Base-by-base conservation (phyloP, 92 coral and sea anemone species). In the Phenganax stokvisi region DNA sequence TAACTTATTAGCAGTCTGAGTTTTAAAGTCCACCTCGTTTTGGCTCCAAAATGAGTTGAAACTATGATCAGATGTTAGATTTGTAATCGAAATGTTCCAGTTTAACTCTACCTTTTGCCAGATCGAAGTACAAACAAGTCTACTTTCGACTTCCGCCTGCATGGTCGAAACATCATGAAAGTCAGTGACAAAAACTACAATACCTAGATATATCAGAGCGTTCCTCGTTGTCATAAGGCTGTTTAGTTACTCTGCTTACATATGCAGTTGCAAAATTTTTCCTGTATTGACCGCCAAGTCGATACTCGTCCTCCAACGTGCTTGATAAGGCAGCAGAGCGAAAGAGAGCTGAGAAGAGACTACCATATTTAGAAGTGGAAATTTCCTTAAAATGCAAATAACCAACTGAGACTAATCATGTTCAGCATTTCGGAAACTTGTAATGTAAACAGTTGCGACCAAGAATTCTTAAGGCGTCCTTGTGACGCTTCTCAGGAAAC, bases 331-430 rank as follows among this genome's bases (percentile, higher is more conserved):
- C 47, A 37, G 47, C 5, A 37, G 3, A 37, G 47, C 47, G 47
- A 37, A 37, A 37, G 47, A 5, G 25, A 20, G 25, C 25, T 64
- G 47, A 64, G 47, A 66, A 66, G 51, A 7, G 47, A 0, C 30
- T 27, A 16, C 72, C 72, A 66, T 66, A 66, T 66, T 66, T 66
- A 66, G 72, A 66, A 66, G 72, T 66, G 10, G 72, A 66, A 66
- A 4, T 9, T 66, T 30, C 51, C 47, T 37, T 37, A 66, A 66
- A 66, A 66, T 66, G 72, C 72, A 66, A 66, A 66, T 66, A 66
- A 66, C 51, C 47, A 66, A 66, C 20, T 20, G 72, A 13, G 9
- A 51, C 44, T 25, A 66, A 66, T 66, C 31, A 25, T 7, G 1
- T 25, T 66, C 72, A 66, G 13, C 8, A 28, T 61, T 17, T 61